A percentile compares a stretch with the other conserved stretches of the same genome.
These are phyloP conservation scores for Peromyscus californicus DNA, from an alignment of 2,113 vertebrate genomes.

Conservation along the genomic window DNA sequence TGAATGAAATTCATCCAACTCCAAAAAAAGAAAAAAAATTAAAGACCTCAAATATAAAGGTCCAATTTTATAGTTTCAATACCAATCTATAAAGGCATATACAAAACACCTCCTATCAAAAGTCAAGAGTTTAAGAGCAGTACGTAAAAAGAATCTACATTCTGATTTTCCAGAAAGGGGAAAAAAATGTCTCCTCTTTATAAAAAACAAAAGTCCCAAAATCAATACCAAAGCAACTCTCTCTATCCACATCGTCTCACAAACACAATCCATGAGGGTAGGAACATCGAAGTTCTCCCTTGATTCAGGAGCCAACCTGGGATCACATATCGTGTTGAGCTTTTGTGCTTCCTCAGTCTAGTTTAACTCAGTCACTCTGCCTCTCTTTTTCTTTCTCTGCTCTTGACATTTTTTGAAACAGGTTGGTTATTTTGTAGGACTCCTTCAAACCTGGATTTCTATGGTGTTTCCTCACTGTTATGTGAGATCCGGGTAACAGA, in stretches of 20 bases:
- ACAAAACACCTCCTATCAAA: not conserved
- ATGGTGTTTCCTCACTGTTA: conserved; percentile 29
- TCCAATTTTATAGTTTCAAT: conserved; percentile 51
- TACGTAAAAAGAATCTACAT: conserved; percentile 6
- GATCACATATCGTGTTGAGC: not conserved
- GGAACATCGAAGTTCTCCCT: not conserved
- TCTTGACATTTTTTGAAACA: conserved; percentile 32
- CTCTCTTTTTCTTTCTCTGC: conserved; percentile 13
- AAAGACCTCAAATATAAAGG: conserved; percentile 48
- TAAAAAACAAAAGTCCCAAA: conserved; percentile 23
- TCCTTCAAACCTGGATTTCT: not conserved
- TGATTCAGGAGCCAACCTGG: not conserved
- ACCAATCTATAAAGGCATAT: not conserved
- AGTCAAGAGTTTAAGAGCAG: conserved; percentile 10
- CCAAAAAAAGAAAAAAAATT: not conserved
- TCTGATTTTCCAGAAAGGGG: conserved; percentile 45
- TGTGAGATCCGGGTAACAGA: conserved; percentile 17
- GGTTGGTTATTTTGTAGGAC: not conserved
- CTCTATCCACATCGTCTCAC: not conserved
- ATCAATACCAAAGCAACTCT: not conserved
- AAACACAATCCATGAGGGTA: not conserved
- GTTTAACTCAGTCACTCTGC: not conserved
- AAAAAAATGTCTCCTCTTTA: not conserved
- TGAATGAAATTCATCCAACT: conserved; percentile 23
- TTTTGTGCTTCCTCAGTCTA: not conserved